These are phyloP conservation scores for Polymixis lichenea DNA, from an alignment of 2,888 invertebrate species.

Conservation along the genomic window DNA sequence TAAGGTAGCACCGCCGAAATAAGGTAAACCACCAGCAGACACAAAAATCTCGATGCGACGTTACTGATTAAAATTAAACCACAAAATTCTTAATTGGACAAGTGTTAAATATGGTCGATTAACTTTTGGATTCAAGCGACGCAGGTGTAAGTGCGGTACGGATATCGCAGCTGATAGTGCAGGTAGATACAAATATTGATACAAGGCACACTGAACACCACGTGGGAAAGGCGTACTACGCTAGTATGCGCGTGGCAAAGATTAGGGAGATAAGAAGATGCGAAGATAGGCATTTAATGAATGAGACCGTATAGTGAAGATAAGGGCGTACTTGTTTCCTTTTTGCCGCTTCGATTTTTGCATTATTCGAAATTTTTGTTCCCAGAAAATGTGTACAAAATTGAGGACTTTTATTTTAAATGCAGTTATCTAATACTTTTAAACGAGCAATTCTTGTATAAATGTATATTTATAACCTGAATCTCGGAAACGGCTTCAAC, in stretches of 20 bases:
- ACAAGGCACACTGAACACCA: conserved; percentile 55
- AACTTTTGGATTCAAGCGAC: conserved; percentile 28
- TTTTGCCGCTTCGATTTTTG: neutral
- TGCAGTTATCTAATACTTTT: too few species aligned
- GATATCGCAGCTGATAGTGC: conserved; percentile 72
- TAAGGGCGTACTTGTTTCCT: too few species aligned
- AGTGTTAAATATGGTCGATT: conserved; percentile 42
- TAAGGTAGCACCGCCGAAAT: neutral
- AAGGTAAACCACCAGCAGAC: neutral
- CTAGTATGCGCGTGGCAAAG: conserved; percentile 44
- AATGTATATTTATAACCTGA: too few species aligned
- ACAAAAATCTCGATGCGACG: neutral
- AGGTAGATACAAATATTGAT: conserved; percentile 73
- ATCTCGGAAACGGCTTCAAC: too few species aligned
- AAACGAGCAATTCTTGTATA: too few species aligned
- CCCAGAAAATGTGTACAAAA: neutral
- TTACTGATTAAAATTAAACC: neutral
- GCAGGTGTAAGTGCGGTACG: conserved; percentile 54
- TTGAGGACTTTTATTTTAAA: neutral
- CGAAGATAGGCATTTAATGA: conserved; percentile 34
- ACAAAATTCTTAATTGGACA: conserved; percentile 29
- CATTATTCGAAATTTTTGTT: neutral
- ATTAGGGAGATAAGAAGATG: conserved; percentile 33
- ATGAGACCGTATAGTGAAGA: neutral
- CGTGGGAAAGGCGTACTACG: conserved; percentile 70